These are phyloP conservation scores for Sebastes baramenuke DNA, from an alignment of 2,797 vertebrate species.

Conservation along the genomic window DNA sequence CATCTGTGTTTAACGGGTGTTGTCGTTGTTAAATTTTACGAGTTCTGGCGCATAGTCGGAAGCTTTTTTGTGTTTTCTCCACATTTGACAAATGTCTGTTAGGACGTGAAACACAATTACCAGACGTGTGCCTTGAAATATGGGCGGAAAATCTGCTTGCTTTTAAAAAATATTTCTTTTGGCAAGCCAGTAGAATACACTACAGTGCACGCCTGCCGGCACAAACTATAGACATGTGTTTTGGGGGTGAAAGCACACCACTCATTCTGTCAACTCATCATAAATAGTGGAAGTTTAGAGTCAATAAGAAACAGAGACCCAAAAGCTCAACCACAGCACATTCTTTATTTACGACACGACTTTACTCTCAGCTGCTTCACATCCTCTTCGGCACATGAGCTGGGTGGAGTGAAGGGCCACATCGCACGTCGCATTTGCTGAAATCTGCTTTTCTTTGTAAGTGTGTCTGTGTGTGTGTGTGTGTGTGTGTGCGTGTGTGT, in stretches of 20 bases:
- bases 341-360: constrained; percentile 43
- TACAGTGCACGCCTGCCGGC: not conserved
- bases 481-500: constrained; percentile 33
- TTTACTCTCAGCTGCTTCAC: constrained; percentile 43
- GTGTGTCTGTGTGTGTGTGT: constrained; percentile 16
- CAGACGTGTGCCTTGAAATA: not conserved
- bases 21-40: not conserved
- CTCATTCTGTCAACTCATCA: constrained; percentile 25
- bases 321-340: constrained; percentile 37
- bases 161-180: not conserved
- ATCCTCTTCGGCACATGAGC: constrained; percentile 35
- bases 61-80: not conserved
- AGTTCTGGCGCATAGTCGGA: not conserved
- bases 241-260: not conserved
- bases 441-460: constrained; percentile 38
- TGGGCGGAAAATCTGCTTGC: not conserved
- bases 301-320: constrained; percentile 43
- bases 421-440: constrained; percentile 27
- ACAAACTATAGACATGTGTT: not conserved
- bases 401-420: constrained; percentile 17
- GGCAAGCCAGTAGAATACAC: not conserved
- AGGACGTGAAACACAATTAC: not conserved
- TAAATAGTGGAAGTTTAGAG: constrained; percentile 30
- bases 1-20: not conserved
- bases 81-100: not conserved